Evolutionary conservation across 1,140 invertebrate species (phyloP).

Genomic region (Pseudomyrmex pallidus): DNA sequence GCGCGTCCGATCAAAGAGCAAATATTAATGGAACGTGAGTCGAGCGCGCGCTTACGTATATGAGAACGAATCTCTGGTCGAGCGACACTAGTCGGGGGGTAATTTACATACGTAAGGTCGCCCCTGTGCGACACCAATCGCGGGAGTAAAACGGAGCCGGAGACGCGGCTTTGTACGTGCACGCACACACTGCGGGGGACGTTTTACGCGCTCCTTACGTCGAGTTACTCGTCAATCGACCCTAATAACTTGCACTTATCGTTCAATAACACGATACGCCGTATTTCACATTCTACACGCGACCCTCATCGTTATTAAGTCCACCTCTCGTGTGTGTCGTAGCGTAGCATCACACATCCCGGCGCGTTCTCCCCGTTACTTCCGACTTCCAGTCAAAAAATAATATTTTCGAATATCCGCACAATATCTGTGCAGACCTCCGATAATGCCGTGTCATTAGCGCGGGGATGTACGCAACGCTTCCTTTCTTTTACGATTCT

Average conservation of each 20-base stretch:
- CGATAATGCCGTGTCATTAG: no score
- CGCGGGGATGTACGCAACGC: no score
- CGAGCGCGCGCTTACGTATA: constrained; percentile 23
- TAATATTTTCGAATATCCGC: no score
- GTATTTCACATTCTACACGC: constrained; percentile 70
- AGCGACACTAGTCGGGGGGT: constrained; percentile 53
- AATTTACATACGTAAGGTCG: constrained; percentile 68
- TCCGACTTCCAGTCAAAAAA: constrained; percentile 12
- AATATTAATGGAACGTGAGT: constrained; percentile 60
- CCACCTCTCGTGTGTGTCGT: constrained; percentile 48
- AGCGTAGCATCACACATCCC: constrained; percentile 29
- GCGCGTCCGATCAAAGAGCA: constrained; percentile 24
- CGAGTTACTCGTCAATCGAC: constrained; percentile 79
- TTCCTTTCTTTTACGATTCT: no score
- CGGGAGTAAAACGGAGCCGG: constrained; percentile 69
- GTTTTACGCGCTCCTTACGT: constrained; percentile 77
- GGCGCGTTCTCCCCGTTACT: background rate
- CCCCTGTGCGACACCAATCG: constrained; percentile 65
- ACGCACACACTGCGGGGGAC: constrained; percentile 73
- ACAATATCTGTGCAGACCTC: no score
- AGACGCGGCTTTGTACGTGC: constrained; percentile 69
- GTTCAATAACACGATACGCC: constrained; percentile 73
- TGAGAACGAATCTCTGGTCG: constrained; percentile 42
- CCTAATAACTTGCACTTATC: constrained; percentile 81
- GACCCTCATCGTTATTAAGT: constrained; percentile 57